Evolutionary conservation across 1,140 invertebrate genomes (phyloP).

Genomic region (Leptestheria dahalacensis): DNA sequence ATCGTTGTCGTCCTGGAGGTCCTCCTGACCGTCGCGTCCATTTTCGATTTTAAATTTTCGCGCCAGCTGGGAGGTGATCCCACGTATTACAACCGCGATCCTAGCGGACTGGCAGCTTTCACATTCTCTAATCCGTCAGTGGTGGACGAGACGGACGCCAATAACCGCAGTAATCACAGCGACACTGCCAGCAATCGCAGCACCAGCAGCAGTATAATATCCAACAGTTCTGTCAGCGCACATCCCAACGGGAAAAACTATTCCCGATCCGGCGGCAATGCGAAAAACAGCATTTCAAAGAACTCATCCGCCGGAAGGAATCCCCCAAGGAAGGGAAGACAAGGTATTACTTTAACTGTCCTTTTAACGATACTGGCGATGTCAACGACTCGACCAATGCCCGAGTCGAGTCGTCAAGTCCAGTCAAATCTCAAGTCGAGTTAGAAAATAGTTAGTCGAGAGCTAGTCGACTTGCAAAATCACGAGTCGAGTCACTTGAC

Average conservation of each 20-base stretch:
- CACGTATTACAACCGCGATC: conserved; percentile 27
- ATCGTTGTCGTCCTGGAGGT: conserved; percentile 55
- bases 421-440: too few species aligned
- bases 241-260: background rate
- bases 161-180: background rate
- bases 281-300: background rate
- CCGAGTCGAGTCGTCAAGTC: too few species aligned
- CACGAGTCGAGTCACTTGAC: too few species aligned
- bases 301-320: background rate
- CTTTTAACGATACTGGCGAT: background rate
- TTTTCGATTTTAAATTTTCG: conserved; percentile 59
- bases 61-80: conserved; percentile 55
- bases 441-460: too few species aligned
- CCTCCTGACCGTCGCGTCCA: conserved; percentile 50
- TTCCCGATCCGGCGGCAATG: background rate
- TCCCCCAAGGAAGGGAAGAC: background rate
- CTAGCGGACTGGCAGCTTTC: conserved; percentile 34
- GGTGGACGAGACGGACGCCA: conserved; percentile 39
- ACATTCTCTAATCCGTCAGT: conserved; percentile 72
- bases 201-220: conserved; percentile 8
- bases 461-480: too few species aligned
- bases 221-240: background rate
- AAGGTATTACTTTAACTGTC: background rate
- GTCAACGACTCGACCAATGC: too few species aligned
- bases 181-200: conserved; percentile 1